phyloP scores from a whole-genome alignment of 2,113 vertebrate species.

The Chaetura pelagica region DNA sequence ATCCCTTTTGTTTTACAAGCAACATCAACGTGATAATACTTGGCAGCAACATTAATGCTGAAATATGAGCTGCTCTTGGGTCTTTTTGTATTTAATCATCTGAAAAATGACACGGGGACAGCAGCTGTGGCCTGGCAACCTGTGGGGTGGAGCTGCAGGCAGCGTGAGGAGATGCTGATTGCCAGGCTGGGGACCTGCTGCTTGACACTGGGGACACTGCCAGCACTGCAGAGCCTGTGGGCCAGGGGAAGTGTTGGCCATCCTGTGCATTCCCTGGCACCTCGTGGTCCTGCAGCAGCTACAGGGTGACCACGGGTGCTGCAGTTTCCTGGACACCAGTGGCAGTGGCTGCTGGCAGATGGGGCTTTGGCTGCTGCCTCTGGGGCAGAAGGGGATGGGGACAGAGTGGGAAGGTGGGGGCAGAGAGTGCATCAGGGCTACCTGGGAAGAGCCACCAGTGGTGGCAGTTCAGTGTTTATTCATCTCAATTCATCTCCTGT shows the following conservation, averaged over 20 bases:
- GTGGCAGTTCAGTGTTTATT: accelerated
- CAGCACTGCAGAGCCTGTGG: accelerated
- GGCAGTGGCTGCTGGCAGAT: background rate
- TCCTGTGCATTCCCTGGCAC: accelerated
- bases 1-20: constrained; percentile 7
- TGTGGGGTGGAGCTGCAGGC: background rate
- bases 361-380: background rate
- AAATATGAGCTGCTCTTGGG: constrained; percentile 37
- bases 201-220: background rate
- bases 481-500: accelerated
- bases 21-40: background rate
- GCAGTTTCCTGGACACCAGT: accelerated
- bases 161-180: accelerated
- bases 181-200: background rate
- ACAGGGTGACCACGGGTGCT: accelerated
- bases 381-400: background rate
- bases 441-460: accelerated
- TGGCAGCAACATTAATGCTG: constrained; percentile 59
- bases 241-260: accelerated
- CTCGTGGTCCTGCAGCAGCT: background rate
- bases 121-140: too few relatives aligned
- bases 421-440: accelerated
- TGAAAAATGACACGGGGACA: constrained; percentile 6
- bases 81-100: constrained; percentile 22
- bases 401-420: background rate